Percentiles rank a stretch among this genome's conserved stretches.
Conservation (phyloP, 2,113 vertebrate species). For the Pelmatolapia mariae region DNA sequence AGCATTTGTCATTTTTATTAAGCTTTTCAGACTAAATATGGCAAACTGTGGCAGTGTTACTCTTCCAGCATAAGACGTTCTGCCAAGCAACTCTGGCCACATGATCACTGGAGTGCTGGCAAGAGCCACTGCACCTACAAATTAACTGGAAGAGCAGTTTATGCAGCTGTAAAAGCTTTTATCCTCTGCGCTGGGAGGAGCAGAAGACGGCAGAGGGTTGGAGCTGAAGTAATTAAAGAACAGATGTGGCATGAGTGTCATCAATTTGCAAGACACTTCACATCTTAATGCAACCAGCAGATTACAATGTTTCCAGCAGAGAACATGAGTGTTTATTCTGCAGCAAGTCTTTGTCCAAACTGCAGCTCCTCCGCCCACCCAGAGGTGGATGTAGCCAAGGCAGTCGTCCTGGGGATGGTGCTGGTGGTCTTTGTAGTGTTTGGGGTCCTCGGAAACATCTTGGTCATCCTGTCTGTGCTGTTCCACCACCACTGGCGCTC, state of each 20-base stretch:
- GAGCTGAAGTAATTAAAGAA: neutral
- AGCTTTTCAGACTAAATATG: neutral
- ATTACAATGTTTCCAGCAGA: slow-evolving; percentile 74
- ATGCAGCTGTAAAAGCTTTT: neutral
- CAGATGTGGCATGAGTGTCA: neutral
- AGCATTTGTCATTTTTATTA: neutral
- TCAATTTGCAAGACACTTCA: neutral
- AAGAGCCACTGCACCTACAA: neutral
- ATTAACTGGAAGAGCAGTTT: slow-evolving; percentile 1
- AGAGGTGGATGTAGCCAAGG: slow-evolving; percentile 76
- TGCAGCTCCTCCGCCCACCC: slow-evolving; percentile 73
- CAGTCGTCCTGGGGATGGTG: slow-evolving; percentile 79
- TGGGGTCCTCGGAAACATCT: slow-evolving; percentile 88
- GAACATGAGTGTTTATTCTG: slow-evolving; percentile 58
- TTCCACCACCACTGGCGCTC: slow-evolving; percentile 90
- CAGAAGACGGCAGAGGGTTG: neutral
- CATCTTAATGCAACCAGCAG: neutral
- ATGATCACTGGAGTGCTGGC: slow-evolving; percentile 18
- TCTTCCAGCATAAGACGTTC: neutral
- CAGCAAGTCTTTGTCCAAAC: slow-evolving; percentile 75
- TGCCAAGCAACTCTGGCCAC: slow-evolving; percentile 1
- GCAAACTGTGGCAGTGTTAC: neutral
- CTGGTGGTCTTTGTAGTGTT: slow-evolving; percentile 85
- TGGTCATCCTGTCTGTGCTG: slow-evolving; percentile 91
- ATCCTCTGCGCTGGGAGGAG: neutral